Base-by-base conservation (phyloP, 2,113 vertebrate species). In the Diphyllodes magnificus region DNA sequence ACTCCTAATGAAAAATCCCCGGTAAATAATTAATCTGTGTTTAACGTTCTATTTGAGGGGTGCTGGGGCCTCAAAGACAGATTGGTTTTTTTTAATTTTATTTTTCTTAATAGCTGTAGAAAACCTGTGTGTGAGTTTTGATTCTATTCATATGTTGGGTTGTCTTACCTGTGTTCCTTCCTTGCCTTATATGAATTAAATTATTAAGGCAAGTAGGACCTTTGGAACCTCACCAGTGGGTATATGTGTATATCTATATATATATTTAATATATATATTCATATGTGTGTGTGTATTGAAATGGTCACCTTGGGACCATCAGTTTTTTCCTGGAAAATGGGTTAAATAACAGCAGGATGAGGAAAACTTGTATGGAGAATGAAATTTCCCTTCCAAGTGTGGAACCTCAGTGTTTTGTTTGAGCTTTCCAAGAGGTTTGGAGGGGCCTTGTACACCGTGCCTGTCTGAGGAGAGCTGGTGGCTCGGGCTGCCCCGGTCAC, bases 221-320 rank as follows among this genome's bases (percentile, higher is more conserved):
- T 91, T 53, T 75, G 33, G n/a, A 60, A 28, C 11, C 6, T 79
- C 45, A 53, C 9, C 39, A 18, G 13, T 30, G 16, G 31, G 19
- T 37, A 6, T 87, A 0, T 39, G 1, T 20, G 1, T 44, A 0
- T 33, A 0, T 57, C 15, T 75, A 3, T 39, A 17, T 66, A 13
- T 56, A 24, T 47, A 22, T 49, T 47, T 47, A 7, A 30, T 47
- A 3, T 47, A 28, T n/a, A 27, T 66, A 13, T 56, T 44, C 9
- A n/a, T 33, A 20, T 42, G 11, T 56, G 19, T 35, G 9, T 31
- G 35, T 80, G 35, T 37, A 6, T 65, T 60, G 5, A 40, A 54
- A 56, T 30, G 8, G 9, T 19, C 47, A 51, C 49, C 71, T 39
- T 68, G 56, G 40, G 88, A 54, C 31, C 11, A 53, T 54, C 54